Percentiles rank a stretch among this genome's conserved stretches.
Evolutionary conservation across 1,140 invertebrate species (phyloP).

Genomic region (Drosophila neocordata): DNA sequence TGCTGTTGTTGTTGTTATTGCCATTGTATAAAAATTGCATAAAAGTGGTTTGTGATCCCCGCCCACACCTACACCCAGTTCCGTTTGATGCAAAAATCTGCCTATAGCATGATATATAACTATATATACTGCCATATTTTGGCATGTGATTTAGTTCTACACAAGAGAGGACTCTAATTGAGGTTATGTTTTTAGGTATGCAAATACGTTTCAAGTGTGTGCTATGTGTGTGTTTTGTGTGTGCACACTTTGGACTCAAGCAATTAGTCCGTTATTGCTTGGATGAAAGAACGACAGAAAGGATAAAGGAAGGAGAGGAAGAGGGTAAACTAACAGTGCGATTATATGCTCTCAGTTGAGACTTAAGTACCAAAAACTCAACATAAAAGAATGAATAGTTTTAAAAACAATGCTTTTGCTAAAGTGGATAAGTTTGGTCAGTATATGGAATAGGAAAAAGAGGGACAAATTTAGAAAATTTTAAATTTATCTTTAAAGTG

Average conservation of each 20-base stretch:
- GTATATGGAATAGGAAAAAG: background rate
- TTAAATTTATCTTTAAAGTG: background rate
- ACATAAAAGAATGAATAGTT: background rate
- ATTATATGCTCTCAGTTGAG: slow-evolving; percentile 28
- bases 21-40: slow-evolving; percentile 51
- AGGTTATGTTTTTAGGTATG: slow-evolving; percentile 59
- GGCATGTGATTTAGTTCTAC: slow-evolving; percentile 26
- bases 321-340: slow-evolving; percentile 6
- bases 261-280: slow-evolving; percentile 77
- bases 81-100: slow-evolving; percentile 43
- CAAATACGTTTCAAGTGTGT: slow-evolving; percentile 46
- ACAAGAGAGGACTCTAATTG: slow-evolving; percentile 60
- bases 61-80: slow-evolving; percentile 1
- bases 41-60: slow-evolving; percentile 47
- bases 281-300: slow-evolving; percentile 13
- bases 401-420: background rate
- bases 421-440: background rate
- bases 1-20: slow-evolving; percentile 17
- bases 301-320: background rate
- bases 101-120: slow-evolving; percentile 46
- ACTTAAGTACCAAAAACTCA: background rate
- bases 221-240: slow-evolving; percentile 7
- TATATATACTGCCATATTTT: slow-evolving; percentile 42
- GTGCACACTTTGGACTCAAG: slow-evolving; percentile 53
- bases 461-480: background rate